These are phyloP conservation scores for Aphelenchoides bicaudatus DNA, from an alignment of 2,888 invertebrate genomes.

Conservation along the genomic window DNA sequence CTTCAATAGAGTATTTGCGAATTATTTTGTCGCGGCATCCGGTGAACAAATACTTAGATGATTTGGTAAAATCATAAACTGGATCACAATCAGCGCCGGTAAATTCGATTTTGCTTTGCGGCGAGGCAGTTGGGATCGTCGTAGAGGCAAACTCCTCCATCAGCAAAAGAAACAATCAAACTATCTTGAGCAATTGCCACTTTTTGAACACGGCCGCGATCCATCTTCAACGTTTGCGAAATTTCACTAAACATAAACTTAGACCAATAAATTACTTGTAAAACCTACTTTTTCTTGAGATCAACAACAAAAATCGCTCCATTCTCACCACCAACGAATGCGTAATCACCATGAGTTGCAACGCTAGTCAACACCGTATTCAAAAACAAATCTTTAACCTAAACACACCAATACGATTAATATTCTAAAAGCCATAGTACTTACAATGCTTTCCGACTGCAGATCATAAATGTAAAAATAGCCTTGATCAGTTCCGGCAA, in stretches of 20 bases:
- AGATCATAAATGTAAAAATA: too few relatives aligned
- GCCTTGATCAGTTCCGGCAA: too few relatives aligned
- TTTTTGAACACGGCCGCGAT: slow-evolving; percentile 29
- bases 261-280: not conserved
- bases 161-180: slow-evolving; percentile 67
- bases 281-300: slow-evolving; percentile 20
- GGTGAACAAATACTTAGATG: slow-evolving; percentile 67
- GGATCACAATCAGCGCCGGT: slow-evolving; percentile 74
- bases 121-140: not conserved
- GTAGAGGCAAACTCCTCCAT: slow-evolving; percentile 68
- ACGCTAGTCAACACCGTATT: not conserved
- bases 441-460: too few relatives aligned
- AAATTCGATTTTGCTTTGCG: slow-evolving; percentile 63
- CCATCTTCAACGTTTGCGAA: slow-evolving; percentile 22
- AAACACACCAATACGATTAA: not conserved
- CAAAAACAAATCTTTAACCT: slow-evolving; percentile 11
- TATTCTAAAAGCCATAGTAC: not conserved
- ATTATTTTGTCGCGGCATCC: slow-evolving; percentile 69
- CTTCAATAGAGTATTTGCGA: slow-evolving; percentile 66
- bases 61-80: slow-evolving; percentile 68
- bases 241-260: slow-evolving; percentile 29
- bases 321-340: slow-evolving; percentile 27
- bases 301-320: slow-evolving; percentile 29
- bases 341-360: not conserved
- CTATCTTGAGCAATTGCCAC: slow-evolving; percentile 61